Evolutionary conservation across 2,113 vertebrate genomes (phyloP), one percentile per base, ranked within the genome.

Genomic region (Pteropus alecto): DNA sequence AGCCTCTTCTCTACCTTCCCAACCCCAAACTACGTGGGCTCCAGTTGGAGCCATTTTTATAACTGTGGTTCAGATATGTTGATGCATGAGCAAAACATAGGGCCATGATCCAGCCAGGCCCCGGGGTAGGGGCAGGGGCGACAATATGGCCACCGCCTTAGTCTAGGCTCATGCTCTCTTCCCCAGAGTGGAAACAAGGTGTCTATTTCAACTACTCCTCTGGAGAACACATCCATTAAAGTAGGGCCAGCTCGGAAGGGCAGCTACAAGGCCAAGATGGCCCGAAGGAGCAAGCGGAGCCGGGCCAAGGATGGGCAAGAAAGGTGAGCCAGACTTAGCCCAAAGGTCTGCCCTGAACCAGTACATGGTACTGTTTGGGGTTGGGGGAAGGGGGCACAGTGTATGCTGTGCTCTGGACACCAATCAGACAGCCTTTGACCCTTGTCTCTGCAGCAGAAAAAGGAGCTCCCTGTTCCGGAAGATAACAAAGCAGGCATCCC

Each of bases 171-270:
- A 68, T 77, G 38, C 63, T 96, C 6, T 98, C 86, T 94, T 91
- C 96, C 73, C 65, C 98, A 99, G 99, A 99, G 99, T 93, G 99
- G 99, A 67, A 99, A 98, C 98, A 99, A 99, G 97, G 99, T 99
- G 41, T 99, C 99, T 81, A 99, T 99, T 98, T 99, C 99, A 8
- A 99, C 99, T 82, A 99, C 99, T 0, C 99, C 99, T 0, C 99
- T 99, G 98, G 99, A 99, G 97, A 99, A 99, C 98, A 99, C 99
- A 0, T 99, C 99, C 78, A 99, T 99, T 98, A 99, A 99, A 97
- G 99, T 99, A 68, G 99, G 99, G 12, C 99, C 99, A 1, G 99
- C 99, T 70, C 98, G 99, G 41, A 99, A 99, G 97, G 99, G 99
- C 88, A 99, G 98, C 98, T 98, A 98, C 97, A 99, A 99, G 97